phyloP scores from a whole-genome alignment of 2,888 invertebrate genomes.

The Seira musarum region DNA sequence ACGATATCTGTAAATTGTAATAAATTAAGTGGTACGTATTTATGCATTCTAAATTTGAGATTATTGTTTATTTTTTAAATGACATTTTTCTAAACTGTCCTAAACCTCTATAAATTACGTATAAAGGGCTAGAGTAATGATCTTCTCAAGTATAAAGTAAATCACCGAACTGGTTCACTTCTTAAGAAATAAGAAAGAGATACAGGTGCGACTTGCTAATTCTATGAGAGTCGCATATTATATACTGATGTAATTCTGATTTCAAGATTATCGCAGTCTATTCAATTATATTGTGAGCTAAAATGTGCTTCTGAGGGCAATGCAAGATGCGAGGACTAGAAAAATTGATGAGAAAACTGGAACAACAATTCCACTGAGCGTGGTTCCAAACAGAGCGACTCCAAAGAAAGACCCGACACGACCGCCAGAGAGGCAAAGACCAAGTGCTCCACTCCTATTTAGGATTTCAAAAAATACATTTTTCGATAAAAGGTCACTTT shows the following conservation, averaged over 20 bases:
- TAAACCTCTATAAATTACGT: too few relatives aligned
- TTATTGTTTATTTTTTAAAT: too few relatives aligned
- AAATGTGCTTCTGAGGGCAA: slow-evolving; percentile 64
- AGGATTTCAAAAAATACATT: slow-evolving; percentile 6
- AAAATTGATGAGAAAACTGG: slow-evolving; percentile 68
- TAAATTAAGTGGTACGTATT: too few relatives aligned
- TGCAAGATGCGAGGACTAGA: slow-evolving; percentile 64
- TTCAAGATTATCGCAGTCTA: slow-evolving; percentile 17
- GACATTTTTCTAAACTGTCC: too few relatives aligned
- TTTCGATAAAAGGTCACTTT: neutral
- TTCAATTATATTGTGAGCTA: slow-evolving; percentile 51
- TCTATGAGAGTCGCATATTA: neutral
- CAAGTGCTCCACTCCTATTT: slow-evolving; percentile 65
- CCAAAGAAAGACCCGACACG: slow-evolving; percentile 68
- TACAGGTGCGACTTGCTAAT: neutral
- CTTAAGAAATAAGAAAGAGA: neutral
- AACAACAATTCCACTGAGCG: slow-evolving; percentile 63
- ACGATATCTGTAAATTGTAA: too few relatives aligned
- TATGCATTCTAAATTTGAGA: too few relatives aligned
- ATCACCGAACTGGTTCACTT: neutral
- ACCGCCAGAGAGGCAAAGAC: slow-evolving; percentile 64
- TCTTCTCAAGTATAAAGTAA: too few relatives aligned
- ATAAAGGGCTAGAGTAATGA: too few relatives aligned
- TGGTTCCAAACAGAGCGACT: slow-evolving; percentile 68
- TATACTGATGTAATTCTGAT: too few relatives aligned